Evolutionary conservation across 2,797 vertebrate genomes (phyloP), one percentile per base, ranked within the genome.

Genomic region (Kryptolebias ocellatus): DNA sequence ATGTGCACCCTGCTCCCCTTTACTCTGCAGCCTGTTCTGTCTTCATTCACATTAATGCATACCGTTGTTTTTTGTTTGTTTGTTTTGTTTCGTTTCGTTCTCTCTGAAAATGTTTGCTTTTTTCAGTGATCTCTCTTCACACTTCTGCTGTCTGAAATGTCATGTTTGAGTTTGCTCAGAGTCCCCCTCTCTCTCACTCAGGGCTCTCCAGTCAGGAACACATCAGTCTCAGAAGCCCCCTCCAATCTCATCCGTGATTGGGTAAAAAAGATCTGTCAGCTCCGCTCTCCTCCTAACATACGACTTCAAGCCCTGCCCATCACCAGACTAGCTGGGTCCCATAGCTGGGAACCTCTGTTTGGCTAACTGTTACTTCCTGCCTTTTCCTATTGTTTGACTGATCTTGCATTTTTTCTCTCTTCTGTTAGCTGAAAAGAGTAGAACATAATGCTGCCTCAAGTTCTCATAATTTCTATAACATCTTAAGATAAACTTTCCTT

Each of bases 121-220:
- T 80, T 90, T 80, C 72, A 78, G 90, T 93, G 89, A 91, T 89
- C 84, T 92, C 83, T 92, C 84, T 91, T 87, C 87, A 77, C 84
- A 70, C 87, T 90, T 83, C 87, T 89, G 90, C 87, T 93, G 89
- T 92, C 88, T 92, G 87, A 93, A 86, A 83, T 90, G 84, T 91
- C 88, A 85, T 91, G 89, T 93, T 90, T 88, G 90, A 89, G 90
- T 91, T 93, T 90, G 92, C 93, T 93, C 92, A 94, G 93, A 92
- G 92, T 93, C 91, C 92, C 34, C 92, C 90, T 92, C 93, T 92
- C 93, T 94, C 93, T 92, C 92, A 91, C 92, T 94, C 92, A 93
- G 92, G 91, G 91, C 92, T 93, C 81, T 87, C 79, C 87, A 91
- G 83, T 92, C 89, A 92, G 89, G 88, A 89, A 83, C 78, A 89